Evolutionary conservation across 2,113 vertebrate species (phyloP), one percentile per base, ranked within the genome.

Genomic region (Rhinopomastus cyanomelas): DNA sequence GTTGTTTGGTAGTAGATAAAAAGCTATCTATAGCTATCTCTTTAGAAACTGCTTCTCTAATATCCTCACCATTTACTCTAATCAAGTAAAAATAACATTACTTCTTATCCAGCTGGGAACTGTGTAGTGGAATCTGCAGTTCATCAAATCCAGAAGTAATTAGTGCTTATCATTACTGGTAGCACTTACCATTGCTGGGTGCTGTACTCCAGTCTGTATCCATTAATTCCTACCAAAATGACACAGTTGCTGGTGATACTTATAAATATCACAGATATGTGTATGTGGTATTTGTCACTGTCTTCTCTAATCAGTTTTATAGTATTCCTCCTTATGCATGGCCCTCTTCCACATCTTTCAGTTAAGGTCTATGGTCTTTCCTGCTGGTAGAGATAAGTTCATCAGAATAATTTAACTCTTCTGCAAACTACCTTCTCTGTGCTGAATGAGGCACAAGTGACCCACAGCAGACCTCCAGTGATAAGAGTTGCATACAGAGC

Each of bases 281-380:
- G 60, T 32, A 44, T 75, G 67, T 91, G 80, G 27, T 81, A 55
- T 89, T 93, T 94, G 48, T 95, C 76, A 85, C 68, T 83, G 92
- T 68, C 76, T 82, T 64, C 20, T 67, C 60, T 88, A 46, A 83
- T 81, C 42, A 11, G 9, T 89, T 76, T 68, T 59, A 23, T 55
- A 46, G 15, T 82, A 81, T 67, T 61, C 16, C 5, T 59, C 56
- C 25, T 67, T 42, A 46, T 10, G 7, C 13, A 37, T 59, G 32
- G 48, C 36, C 29, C 18, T 85, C 26, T 87, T 91, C n/a, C 29
- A 62, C 30, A 16, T 51, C 52, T 73, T 73, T 65, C 64, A 89
- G 1, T 61, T 76, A 87, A 87, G 9, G 42, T 65, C 32, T 64
- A 3, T 29, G 32, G 51, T 85, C 48, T 82, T 81, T 90, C 51